Evolutionary conservation across 1,140 invertebrate genomes (phyloP).

Genomic region (Brachystomella parvula): DNA sequence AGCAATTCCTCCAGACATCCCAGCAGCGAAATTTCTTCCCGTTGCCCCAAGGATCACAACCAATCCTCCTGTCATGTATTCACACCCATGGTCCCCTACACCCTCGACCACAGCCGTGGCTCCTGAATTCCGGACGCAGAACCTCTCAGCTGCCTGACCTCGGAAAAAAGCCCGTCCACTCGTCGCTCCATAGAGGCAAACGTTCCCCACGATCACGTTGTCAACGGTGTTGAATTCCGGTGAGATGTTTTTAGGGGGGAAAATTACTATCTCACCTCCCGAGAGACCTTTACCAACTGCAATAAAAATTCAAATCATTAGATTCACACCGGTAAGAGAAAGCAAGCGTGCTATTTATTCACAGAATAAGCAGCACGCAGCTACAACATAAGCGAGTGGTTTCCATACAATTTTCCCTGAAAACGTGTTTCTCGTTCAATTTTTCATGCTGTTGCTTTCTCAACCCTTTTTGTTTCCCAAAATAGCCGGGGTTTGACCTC

Average conservation of each 20-base stretch:
- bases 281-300: constrained; percentile 74
- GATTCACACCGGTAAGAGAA: not conserved
- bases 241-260: constrained; percentile 74
- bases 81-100: constrained; percentile 97
- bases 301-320: constrained; percentile 35
- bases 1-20: constrained; percentile 96
- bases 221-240: constrained; percentile 73
- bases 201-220: constrained; percentile 97
- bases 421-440: no score
- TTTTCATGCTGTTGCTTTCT: no score
- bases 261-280: constrained; percentile 90
- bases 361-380: no score
- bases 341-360: no score
- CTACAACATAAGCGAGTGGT: no score
- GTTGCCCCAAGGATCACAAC: constrained; percentile 87
- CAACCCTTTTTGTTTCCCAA: no score
- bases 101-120: constrained; percentile 84
- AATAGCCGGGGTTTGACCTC: no score
- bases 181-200: constrained; percentile 95
- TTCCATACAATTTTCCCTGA: no score
- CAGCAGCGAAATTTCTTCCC: constrained; percentile 95
- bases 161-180: constrained; percentile 88
- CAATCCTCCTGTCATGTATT: constrained; percentile 97
- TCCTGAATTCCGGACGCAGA: constrained; percentile 96
- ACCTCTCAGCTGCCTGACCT: constrained; percentile 93